Percentiles rank a stretch among this genome's conserved stretches.
Conservation (phyloP, 2,113 vertebrate species). For the Austrofundulus limnaeus region DNA sequence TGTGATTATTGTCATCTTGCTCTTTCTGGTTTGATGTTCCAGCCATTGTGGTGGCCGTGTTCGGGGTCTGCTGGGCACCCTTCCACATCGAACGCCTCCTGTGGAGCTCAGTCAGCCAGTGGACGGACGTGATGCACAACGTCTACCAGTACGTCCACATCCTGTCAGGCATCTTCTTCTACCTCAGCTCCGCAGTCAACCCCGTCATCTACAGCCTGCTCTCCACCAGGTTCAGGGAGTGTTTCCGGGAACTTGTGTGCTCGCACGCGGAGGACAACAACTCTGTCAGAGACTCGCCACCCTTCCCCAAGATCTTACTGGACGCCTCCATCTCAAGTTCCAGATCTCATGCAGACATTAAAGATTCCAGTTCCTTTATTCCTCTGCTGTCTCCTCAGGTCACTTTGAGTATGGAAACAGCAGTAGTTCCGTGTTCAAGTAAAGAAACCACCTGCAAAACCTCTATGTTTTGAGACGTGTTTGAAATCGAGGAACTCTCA, state of each 20-base stretch:
- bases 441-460: constrained; percentile 38
- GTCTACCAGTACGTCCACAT: constrained; percentile 81
- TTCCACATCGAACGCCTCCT: constrained; percentile 79
- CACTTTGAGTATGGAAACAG: constrained; percentile 24
- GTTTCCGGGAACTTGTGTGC: constrained; percentile 74
- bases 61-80: constrained; percentile 78
- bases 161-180: constrained; percentile 78
- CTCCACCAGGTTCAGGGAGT: constrained; percentile 77
- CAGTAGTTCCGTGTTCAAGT: constrained; percentile 35
- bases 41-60: constrained; percentile 74
- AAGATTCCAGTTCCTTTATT: constrained; percentile 29
- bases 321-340: constrained; percentile 31
- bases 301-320: constrained; percentile 56
- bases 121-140: constrained; percentile 76
- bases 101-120: constrained; percentile 79
- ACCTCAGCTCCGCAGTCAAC: constrained; percentile 80
- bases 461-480: constrained; percentile 39
- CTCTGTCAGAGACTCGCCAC: constrained; percentile 65
- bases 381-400: constrained; percentile 45
- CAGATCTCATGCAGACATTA: constrained; percentile 16
- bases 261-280: constrained; percentile 39
- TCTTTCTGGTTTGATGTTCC: constrained; percentile 10
- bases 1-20: neutral
- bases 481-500: neutral
- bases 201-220: constrained; percentile 81